phyloP scores from a whole-genome alignment of 35 echinoderm and acorn worm genomes.

The Ptychodera flava region DNA sequence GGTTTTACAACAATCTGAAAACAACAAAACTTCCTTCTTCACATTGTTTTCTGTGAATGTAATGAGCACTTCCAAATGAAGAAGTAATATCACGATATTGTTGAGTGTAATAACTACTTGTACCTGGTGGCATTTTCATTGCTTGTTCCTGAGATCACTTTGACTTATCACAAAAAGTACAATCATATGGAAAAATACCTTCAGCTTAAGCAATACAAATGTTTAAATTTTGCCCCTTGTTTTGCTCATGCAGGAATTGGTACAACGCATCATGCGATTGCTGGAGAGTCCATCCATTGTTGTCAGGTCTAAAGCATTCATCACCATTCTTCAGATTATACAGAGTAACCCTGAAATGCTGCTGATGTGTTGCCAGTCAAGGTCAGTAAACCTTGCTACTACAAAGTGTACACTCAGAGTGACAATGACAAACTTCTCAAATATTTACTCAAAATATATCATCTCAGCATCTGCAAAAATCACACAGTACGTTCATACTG shows the following conservation, averaged over 20 bases:
- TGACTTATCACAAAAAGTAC: no score
- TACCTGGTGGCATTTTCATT: no score
- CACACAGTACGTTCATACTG: neutral
- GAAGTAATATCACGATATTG: no score
- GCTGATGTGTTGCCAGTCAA: conserved; percentile 60
- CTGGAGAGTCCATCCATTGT: conserved; percentile 67
- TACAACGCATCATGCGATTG: conserved; percentile 52
- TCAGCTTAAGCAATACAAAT: no score
- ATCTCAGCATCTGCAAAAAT: neutral
- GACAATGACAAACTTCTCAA: neutral
- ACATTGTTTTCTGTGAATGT: no score
- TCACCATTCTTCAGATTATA: conserved; percentile 64
- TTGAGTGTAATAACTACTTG: no score
- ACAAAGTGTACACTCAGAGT: neutral
- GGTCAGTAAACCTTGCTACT: conserved; percentile 25
- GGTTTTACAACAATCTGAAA: no score
- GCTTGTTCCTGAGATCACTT: no score
- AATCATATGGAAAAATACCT: no score
- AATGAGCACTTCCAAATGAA: no score
- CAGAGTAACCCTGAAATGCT: conserved; percentile 87
- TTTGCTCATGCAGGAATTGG: conserved; percentile 93
- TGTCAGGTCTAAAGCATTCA: conserved; percentile 76
- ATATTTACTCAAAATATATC: neutral
- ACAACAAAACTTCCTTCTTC: no score
- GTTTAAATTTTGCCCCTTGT: no score